A percentile compares a stretch with the other conserved stretches of the same genome.
Conservation (phyloP, 2,113 vertebrate species). For the Hyla sarda region DNA sequence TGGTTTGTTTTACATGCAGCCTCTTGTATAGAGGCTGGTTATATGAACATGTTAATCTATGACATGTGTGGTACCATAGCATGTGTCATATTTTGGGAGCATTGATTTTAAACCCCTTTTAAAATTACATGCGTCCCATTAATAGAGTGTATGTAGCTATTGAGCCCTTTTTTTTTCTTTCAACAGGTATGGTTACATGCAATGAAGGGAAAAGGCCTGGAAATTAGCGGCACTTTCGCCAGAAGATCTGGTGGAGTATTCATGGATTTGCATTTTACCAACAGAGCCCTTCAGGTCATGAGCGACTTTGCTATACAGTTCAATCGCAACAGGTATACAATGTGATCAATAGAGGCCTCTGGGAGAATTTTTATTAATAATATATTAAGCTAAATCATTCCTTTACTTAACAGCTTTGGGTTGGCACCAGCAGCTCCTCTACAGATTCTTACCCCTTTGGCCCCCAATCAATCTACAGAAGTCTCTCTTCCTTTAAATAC, state of each 20-base stretch:
- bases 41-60: too few relatives aligned
- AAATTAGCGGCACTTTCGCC: constrained; percentile 92
- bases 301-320: constrained; percentile 98
- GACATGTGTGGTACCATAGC: too few relatives aligned
- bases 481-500: constrained; percentile 89
- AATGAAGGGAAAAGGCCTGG: constrained; percentile 96
- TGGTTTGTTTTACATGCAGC: too few relatives aligned
- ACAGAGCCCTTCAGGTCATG: constrained; percentile 97
- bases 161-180: background rate
- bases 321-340: constrained; percentile 92
- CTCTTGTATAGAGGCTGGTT: too few relatives aligned
- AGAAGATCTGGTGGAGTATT: constrained; percentile 89
- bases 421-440: constrained; percentile 93
- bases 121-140: too few relatives aligned
- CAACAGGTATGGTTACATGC: constrained; percentile 92
- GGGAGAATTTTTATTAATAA: background rate
- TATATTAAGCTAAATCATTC: background rate
- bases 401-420: constrained; percentile 82
- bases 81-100: too few relatives aligned
- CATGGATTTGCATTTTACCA: constrained; percentile 93
- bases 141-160: background rate
- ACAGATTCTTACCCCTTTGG: constrained; percentile 89
- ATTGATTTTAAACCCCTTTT: too few relatives aligned
- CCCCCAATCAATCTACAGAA: constrained; percentile 93
- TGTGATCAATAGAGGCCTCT: background rate